Conservation (phyloP, 1,140 invertebrate species). For the Rhyacophila brunnea region DNA sequence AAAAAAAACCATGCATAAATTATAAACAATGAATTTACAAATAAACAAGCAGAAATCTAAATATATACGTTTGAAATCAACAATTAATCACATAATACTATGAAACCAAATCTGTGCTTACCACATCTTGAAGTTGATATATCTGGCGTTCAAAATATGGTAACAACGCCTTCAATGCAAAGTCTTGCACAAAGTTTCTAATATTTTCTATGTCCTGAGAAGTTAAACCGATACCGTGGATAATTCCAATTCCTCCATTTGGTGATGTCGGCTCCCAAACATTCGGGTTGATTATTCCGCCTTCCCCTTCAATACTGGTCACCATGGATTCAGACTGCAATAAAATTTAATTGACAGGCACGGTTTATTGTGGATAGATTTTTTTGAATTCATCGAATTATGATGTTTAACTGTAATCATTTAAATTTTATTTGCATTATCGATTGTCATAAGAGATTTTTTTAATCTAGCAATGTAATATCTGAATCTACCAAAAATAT, state of each 20-base stretch:
- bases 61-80: no score
- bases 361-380: no score
- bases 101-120: no score
- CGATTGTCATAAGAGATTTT: no score
- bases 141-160: constrained; percentile 90
- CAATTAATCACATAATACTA: no score
- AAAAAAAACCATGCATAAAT: no score
- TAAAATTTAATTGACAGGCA: neutral
- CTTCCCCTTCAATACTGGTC: constrained; percentile 58
- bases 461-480: no score
- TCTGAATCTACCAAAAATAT: no score
- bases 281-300: constrained; percentile 59
- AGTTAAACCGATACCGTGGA: constrained; percentile 75
- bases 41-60: no score
- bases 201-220: constrained; percentile 81
- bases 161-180: constrained; percentile 80
- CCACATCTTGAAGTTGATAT: constrained; percentile 77
- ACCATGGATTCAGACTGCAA: constrained; percentile 54
- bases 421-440: no score
- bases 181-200: constrained; percentile 83
- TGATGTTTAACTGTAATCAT: no score
- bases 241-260: constrained; percentile 37
- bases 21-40: constrained; percentile 1
- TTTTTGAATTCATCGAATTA: no score
- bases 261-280: constrained; percentile 55